phyloP scores from a whole-genome alignment of 2,888 invertebrate genomes.

The Apamea anceps region DNA sequence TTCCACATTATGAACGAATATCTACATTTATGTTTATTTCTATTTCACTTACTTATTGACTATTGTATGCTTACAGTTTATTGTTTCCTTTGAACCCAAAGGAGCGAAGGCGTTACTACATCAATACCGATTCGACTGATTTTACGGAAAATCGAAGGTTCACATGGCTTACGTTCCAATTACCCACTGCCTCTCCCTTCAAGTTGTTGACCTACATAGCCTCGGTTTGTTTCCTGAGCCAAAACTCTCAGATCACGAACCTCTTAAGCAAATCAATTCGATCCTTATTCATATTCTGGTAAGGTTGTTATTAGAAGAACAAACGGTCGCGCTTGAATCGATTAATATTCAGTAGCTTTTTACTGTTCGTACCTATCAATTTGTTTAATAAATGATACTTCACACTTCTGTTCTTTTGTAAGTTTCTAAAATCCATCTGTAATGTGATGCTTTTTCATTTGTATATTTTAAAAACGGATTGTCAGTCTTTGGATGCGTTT shows the following conservation, averaged over 20 bases:
- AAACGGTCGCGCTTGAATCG: slow-evolving; percentile 56
- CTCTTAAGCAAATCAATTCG: slow-evolving; percentile 67
- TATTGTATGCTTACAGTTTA: slow-evolving; percentile 21
- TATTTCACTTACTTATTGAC: slow-evolving; percentile 12
- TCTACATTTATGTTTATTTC: neutral
- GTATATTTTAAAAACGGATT: slow-evolving; percentile 31
- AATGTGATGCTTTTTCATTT: slow-evolving; percentile 40
- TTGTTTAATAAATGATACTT: slow-evolving; percentile 73
- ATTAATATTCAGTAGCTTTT: slow-evolving; percentile 75
- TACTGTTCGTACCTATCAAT: slow-evolving; percentile 75
- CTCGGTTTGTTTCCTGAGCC: slow-evolving; percentile 62
- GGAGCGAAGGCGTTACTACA: slow-evolving; percentile 51
- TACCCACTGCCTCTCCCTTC: slow-evolving; percentile 72
- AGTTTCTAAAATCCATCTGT: slow-evolving; percentile 55
- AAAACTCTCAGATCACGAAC: slow-evolving; percentile 69
- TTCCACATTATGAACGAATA: neutral
- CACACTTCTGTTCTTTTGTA: slow-evolving; percentile 65
- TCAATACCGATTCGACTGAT: slow-evolving; percentile 61
- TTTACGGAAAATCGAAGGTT: slow-evolving; percentile 72
- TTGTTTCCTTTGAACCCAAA: slow-evolving; percentile 38
- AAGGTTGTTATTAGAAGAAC: slow-evolving; percentile 67
- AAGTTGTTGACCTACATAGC: slow-evolving; percentile 78
- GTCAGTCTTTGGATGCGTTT: neutral
- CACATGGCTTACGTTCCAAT: slow-evolving; percentile 74
- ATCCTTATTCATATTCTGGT: slow-evolving; percentile 67